Evolutionary conservation across 2,113 vertebrate genomes (phyloP), one percentile per base, ranked within the genome.

Genomic region (Xenus cinereus): DNA sequence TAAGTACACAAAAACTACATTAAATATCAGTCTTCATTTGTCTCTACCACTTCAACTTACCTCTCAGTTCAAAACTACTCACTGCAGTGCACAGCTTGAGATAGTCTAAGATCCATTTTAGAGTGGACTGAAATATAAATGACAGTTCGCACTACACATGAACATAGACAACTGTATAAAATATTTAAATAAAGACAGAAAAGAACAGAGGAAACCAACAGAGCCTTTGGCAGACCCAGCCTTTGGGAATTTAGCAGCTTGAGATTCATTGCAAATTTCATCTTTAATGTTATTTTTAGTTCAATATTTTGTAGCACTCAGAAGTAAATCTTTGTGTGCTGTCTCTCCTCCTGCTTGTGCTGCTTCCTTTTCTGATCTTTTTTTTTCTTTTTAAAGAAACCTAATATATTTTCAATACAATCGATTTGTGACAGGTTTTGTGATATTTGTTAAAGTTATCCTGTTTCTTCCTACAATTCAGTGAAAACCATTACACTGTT

Each of bases 1-100:
- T 91, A 98, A 98, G 98, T 98, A 99, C 98, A 99, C 98, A 99
- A 98, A 98, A 99, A 98, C 97, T 98, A 98, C 99, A 99, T 99
- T 99, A 99, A 99, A 97, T 98, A 99, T 99, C 99, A 96, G 98
- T 98, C 98, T 98, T 98, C 98, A 98, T 98, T 98, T 98, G 96
- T 97, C 97, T 97, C 95, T 97, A 98, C 97, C 97, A 95, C 98
- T 98, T 98, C 98, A 97, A 87, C 98, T 98, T 92, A 92, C 97
- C 96, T 96, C 97, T 91, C 74, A 7, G 94, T 95, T 93, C 97
- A 97, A 95, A 96, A 97, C 96, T 93, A 51, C 95, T 87, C 67
- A 39, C 75, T 57, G 91, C 91, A 51, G 94, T 13, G 97, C 97
- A 88, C 98, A 97, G 98, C 98, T 98, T 98, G 98, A 98, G 97